Evolutionary conservation across 2,797 vertebrate genomes (phyloP).

Genomic region (Dermochelys coriacea): DNA sequence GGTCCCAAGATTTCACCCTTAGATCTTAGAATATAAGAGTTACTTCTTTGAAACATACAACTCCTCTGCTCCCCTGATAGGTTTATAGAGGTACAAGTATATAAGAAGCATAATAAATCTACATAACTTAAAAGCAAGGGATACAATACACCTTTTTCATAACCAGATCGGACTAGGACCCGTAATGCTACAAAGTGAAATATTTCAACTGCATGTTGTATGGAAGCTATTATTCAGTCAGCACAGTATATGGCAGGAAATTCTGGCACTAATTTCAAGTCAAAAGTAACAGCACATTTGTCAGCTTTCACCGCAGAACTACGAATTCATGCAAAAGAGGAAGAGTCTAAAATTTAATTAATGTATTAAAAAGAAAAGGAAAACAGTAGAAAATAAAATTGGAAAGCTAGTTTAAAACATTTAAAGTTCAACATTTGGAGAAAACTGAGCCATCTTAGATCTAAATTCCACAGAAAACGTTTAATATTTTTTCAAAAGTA

Average conservation of each 20-base stretch:
- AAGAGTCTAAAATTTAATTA: not conserved
- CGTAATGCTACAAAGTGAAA: not conserved
- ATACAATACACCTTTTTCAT: not conserved
- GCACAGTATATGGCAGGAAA: not conserved
- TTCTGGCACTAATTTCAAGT: not conserved
- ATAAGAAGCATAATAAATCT: not conserved
- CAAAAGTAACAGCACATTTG: not conserved
- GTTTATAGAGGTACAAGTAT: not conserved
- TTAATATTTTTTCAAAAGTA: not conserved
- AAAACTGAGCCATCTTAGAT: not conserved
- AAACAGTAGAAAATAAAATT: not conserved
- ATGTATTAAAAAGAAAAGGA: not conserved
- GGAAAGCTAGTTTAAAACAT: not conserved
- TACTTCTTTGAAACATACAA: not conserved
- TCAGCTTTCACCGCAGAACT: not conserved
- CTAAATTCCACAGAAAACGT: not conserved
- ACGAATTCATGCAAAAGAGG: not conserved
- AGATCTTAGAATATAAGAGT: not conserved
- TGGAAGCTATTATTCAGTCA: not conserved
- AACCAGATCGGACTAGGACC: not conserved
- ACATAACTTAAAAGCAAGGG: not conserved
- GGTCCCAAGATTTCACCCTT: not conserved
- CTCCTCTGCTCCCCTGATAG: not conserved
- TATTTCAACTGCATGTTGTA: not conserved
- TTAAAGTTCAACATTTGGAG: not conserved